These are phyloP conservation scores for Diprion similis DNA, from an alignment of 1,140 invertebrate species.

Conservation along the genomic window DNA sequence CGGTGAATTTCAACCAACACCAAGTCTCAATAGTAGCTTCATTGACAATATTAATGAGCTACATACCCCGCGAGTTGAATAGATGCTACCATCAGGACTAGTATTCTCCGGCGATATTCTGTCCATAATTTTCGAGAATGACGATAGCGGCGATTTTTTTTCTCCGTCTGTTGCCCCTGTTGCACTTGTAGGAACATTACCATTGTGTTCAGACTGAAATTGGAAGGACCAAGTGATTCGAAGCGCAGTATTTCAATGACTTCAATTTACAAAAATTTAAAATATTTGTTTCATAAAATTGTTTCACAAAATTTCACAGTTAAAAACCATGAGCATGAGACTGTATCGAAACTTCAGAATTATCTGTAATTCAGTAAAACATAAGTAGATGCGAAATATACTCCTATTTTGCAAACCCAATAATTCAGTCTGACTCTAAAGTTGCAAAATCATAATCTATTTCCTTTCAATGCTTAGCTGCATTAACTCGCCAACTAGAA, in stretches of 20 bases:
- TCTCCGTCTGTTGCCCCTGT: slow-evolving; percentile 50
- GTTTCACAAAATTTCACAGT: no score
- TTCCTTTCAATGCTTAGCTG: no score
- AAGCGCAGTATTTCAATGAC: no score
- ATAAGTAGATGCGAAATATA: neutral
- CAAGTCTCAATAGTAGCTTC: slow-evolving; percentile 6
- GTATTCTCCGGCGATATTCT: slow-evolving; percentile 72
- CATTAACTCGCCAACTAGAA: neutral
- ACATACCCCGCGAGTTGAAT: slow-evolving; percentile 61
- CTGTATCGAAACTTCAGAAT: no score
- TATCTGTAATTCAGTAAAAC: neutral
- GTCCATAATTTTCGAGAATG: slow-evolving; percentile 74
- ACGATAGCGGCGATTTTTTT: slow-evolving; percentile 70
- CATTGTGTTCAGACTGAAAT: slow-evolving; percentile 59
- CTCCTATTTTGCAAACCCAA: no score
- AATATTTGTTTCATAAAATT: neutral
- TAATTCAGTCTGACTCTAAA: no score
- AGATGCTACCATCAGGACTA: slow-evolving; percentile 52
- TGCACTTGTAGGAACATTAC: slow-evolving; percentile 48
- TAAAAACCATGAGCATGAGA: no score
- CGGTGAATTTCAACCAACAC: neutral
- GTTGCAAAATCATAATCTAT: no score
- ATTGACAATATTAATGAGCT: slow-evolving; percentile 13
- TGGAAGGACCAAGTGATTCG: slow-evolving; percentile 10
- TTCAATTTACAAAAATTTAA: neutral